Base-by-base conservation (phyloP, 2,888 invertebrate species). In the Automeris io region DNA sequence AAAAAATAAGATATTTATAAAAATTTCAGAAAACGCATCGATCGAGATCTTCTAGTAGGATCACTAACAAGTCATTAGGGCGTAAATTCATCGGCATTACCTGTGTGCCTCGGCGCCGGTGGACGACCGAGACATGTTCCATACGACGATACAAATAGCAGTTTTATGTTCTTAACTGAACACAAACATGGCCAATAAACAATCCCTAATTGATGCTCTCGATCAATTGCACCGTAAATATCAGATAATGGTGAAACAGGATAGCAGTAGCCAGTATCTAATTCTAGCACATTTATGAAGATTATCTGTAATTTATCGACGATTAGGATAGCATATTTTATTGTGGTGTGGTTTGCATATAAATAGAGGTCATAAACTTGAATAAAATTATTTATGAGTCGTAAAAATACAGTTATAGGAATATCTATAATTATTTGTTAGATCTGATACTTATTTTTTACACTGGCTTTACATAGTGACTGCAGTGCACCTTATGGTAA, bases 31-130 rank as follows among this genome's bases (percentile, higher is more conserved):
- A 37, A 37, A 31, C 23, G 8, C 26, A 26, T 33, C 33, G 34
- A 54, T 56, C 55, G 46, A 57, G 53, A 51, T 47, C 47, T 40
- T 41, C 49, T 57, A 47, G 54, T 57, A 57, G 45, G 37, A 41
- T 41, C 47, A 35, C 45, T 36, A 45, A 49, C 45, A 46, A 57
- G 56, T 63, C 63, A 61, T 67, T 66, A 63, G 54, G 35, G 53
- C 51, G 61, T 50, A 47, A 54, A 62, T 62, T 62, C 64, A 62
- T 55, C 63, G 67, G 54, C 61, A 66, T 61, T 61, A 58, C 47
- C 46, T 46, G 52, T 51, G 38, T 45, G 51, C 48, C 55, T 44
- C 52, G 53, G 65, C 57, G 60, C 54, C 52, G 49, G 43, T 43
- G 47, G 26, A 21, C 38, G 48, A 32, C 41, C 48, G 37, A 45